Evolutionary conservation across 2,888 invertebrate species (phyloP).

Genomic region (Nemotelus nigrinus): DNA sequence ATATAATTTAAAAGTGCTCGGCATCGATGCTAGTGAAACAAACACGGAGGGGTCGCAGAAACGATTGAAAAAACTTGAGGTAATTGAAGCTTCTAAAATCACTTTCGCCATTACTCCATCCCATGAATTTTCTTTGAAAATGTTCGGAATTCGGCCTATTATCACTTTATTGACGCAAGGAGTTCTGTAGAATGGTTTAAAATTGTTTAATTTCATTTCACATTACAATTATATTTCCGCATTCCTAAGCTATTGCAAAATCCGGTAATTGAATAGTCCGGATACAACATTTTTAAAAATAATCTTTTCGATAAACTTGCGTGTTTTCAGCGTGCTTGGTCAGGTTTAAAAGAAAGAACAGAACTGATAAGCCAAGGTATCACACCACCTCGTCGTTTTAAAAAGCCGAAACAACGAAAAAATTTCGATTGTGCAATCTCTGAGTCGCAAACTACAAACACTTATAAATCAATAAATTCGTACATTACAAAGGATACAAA

Average conservation of each 20-base stretch:
- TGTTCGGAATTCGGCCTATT: not conserved
- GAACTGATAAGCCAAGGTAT: conserved; percentile 64
- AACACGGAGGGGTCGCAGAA: conserved; percentile 76
- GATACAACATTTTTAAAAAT: not conserved
- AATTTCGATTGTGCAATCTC: not conserved
- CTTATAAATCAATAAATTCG: conserved; percentile 71
- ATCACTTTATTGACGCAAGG: not conserved
- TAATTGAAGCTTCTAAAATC: conserved; percentile 45
- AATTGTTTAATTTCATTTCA: too few species aligned
- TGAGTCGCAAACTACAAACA: not conserved
- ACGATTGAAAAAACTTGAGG: conserved; percentile 63
- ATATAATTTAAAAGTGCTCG: conserved; percentile 77
- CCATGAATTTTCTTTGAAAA: not conserved
- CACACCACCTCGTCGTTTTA: conserved; percentile 57
- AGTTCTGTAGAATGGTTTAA: not conserved
- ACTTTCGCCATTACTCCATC: too few species aligned
- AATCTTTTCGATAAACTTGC: not conserved
- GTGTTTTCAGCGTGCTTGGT: conserved; percentile 69
- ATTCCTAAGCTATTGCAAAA: too few species aligned
- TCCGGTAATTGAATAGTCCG: too few species aligned
- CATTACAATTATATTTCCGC: too few species aligned
- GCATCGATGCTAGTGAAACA: conserved; percentile 78
- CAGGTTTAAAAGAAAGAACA: conserved; percentile 68
- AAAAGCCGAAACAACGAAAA: conserved; percentile 44
- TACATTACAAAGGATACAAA: conserved; percentile 72